Base-by-base conservation (phyloP, 2,113 vertebrate species). In the Tragelaphus scriptus region DNA sequence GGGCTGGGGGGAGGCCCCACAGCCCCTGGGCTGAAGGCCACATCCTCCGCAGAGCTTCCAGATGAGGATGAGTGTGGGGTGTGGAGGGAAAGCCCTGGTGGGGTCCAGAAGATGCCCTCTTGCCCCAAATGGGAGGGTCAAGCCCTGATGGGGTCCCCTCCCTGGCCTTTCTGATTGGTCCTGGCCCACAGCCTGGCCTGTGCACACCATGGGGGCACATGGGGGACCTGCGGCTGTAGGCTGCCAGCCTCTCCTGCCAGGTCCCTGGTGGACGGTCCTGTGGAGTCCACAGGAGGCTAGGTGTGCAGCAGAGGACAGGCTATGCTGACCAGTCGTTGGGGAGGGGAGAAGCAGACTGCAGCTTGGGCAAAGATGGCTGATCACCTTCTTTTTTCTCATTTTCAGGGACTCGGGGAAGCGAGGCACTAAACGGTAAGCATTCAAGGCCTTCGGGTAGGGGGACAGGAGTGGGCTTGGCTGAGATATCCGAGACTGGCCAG, bases 401-500 rank as follows among this genome's bases (percentile, higher is more conserved):
- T 98, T 2, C 71, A 98, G 98, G 93, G 21, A 61, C 89, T 47
- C 71, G 19, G 10, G 90, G 65, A 44, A 16, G 53, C 9, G 49
- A 55, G 30, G 16, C 51, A 40, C 59, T 55, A 4, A 91, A 8
- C 21, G 96, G 98, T 98, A 85, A 98, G 97, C 40, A 65, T 8
- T n/a, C 30, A 32, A 25, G 21, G 15, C 32, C 26, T 19, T 30
- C 8, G 55, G 44, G 14, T 8, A 1, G 7, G n/a, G 55, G 30
- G 21, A 19, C 21, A 10, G 19, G 49, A 68, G 30, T 5, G 3
- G 19, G 79, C 12, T 8, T 23, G 51, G 17, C 17, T 55, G 65
- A 87, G 32, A 61, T 80, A 5, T 32, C 77, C 4, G 23, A 65
- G 63, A 56, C n/a, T 36, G 89, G 40, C 28, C 56, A 53, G 84